Evolutionary conservation across 2,797 vertebrate species (phyloP), one percentile per base, ranked within the genome.

Genomic region (Lepilemur ruficaudatus): DNA sequence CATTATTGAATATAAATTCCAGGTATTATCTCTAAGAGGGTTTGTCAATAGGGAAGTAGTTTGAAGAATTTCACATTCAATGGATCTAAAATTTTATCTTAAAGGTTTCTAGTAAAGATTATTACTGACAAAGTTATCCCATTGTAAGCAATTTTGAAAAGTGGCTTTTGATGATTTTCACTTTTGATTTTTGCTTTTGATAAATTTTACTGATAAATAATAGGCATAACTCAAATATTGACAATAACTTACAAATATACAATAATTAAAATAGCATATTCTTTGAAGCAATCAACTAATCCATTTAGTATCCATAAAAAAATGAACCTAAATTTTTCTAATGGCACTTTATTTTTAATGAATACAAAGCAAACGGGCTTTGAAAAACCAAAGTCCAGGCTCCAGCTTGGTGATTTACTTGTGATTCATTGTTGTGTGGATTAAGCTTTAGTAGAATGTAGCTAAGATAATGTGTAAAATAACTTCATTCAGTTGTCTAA

Each of bases 11-110:
- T 86, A 83, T 50, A 2, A 91, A 46, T 82, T 94, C n/a, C 9
- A 95, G 57, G 72, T 89, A 92, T 75, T 92, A 72, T 94, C 20
- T 89, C 86, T 50, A 84, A 80, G 32, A 87, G 67, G 2, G 61
- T 38, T 55, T 38, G 35, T 50, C 28, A 79, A 63, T 72, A 50
- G 14, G 79, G 7, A 90, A 80, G 50, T 61, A 65, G 35, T 43
- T 48, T 95, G 35, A 95, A 70, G 3, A 92, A 65, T 89, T 82
- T 61, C 8, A 76, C 3, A 78, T 57, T 38, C 1, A 93, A 8
- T 69, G n/a, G 4, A 32, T 76, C 43, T 89, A 59, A 83, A 75
- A 43, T 2, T 89, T 88, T 82, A 82, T 35, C 75, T 35, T 69
- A 57, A 73, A 63, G 1, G 1, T 61, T 84, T 9, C 3, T 38